Conservation (phyloP, 2,888 invertebrate species). For the Lasioglossum figueresi region DNA sequence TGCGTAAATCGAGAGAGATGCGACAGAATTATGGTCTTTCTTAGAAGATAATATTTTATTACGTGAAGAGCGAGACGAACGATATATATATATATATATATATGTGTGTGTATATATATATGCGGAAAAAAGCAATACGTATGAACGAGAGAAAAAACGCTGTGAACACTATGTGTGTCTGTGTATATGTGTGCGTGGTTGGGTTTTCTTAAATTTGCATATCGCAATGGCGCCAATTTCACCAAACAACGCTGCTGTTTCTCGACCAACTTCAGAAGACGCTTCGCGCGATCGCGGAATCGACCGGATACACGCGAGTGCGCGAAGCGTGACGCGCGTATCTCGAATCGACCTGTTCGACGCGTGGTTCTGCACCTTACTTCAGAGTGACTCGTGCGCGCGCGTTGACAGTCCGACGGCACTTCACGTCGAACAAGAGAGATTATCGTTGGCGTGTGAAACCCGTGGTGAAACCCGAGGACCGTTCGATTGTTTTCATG, state of each 20-base stretch:
- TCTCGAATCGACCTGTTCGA: slow-evolving; percentile 21
- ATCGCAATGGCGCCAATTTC: slow-evolving; percentile 16
- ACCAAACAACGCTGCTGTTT: slow-evolving; percentile 23
- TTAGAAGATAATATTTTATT: slow-evolving; percentile 61
- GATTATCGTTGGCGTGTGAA: not conserved
- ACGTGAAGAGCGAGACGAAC: slow-evolving; percentile 8
- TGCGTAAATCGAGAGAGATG: not conserved
- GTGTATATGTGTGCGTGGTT: not conserved
- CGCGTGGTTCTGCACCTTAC: not conserved
- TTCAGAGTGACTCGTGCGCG: not conserved
- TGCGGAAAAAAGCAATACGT: slow-evolving; percentile 9
- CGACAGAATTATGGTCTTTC: slow-evolving; percentile 33
- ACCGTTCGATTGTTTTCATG: slow-evolving; percentile 31
- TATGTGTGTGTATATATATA: not conserved
- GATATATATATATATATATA: slow-evolving; percentile 3
- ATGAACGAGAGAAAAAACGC: not conserved
- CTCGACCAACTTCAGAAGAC: slow-evolving; percentile 22
- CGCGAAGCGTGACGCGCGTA: slow-evolving; percentile 19
- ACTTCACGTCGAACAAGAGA: not conserved
- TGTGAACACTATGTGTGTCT: not conserved
- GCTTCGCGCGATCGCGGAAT: slow-evolving; percentile 3
- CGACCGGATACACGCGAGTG: slow-evolving; percentile 19
- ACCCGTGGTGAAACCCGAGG: slow-evolving; percentile 11
- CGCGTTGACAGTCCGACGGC: slow-evolving; percentile 7
- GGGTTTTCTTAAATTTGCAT: not conserved